These are phyloP conservation scores for Oreochromis tanganicae DNA, from an alignment of 2,113 vertebrate genomes.

Conservation along the genomic window DNA sequence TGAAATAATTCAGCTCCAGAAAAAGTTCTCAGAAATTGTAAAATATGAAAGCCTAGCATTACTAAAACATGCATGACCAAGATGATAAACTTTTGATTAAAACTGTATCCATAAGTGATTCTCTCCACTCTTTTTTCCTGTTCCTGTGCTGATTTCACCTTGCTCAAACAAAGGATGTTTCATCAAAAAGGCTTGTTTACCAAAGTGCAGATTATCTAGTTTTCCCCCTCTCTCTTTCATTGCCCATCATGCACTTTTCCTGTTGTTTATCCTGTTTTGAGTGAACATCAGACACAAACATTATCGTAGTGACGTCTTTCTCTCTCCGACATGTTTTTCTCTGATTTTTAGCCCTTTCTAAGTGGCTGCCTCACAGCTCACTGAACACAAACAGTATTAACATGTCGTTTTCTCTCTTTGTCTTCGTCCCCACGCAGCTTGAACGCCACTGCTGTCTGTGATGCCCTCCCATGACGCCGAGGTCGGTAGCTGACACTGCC, in stretches of 20 bases:
- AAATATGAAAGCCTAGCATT: background rate
- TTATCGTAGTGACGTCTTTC: background rate
- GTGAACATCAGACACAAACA: background rate
- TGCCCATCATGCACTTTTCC: background rate
- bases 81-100: background rate
- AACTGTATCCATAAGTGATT: background rate
- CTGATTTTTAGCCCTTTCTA: background rate
- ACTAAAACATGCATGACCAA: background rate
- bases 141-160: background rate
- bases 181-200: background rate
- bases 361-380: background rate
- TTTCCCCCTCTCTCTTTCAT: background rate
- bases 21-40: background rate
- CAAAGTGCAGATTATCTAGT: background rate
- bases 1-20: background rate
- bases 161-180: background rate
- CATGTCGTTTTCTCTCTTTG: background rate
- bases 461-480: conserved; percentile 70
- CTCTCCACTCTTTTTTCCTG: background rate
- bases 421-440: conserved; percentile 4
- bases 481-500: conserved; percentile 66
- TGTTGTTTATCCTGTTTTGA: background rate
- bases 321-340: background rate
- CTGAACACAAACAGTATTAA: conserved; percentile 1
- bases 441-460: conserved; percentile 53